Conservation (phyloP, 2,113 vertebrate species). For the Entelurus aequoreus region DNA sequence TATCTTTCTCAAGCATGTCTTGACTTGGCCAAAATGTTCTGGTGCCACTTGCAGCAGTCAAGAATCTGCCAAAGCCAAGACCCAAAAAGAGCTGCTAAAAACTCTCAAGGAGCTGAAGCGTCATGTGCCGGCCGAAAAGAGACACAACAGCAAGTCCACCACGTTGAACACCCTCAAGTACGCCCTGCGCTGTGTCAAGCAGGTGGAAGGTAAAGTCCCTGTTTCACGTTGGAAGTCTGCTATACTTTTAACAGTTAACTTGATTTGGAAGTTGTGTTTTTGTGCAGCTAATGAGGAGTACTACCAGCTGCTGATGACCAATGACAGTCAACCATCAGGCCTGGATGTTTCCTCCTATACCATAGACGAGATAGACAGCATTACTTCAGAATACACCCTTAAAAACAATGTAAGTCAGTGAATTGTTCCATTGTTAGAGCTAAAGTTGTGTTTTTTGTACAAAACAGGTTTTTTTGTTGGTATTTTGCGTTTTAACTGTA, state of each 20-base stretch:
- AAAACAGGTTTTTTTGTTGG: neutral
- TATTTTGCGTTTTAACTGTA: no score
- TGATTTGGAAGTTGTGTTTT: conserved; percentile 3
- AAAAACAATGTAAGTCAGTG: conserved; percentile 81
- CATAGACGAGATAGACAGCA: conserved; percentile 80
- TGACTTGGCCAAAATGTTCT: conserved; percentile 15
- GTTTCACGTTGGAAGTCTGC: neutral
- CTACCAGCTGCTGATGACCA: conserved; percentile 83
- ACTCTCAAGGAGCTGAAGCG: conserved; percentile 85
- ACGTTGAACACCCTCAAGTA: conserved; percentile 85
- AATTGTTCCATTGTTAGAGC: neutral
- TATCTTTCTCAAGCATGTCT: neutral
- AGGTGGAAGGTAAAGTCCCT: conserved; percentile 83
- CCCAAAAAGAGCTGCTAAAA: conserved; percentile 86
- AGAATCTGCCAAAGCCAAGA: conserved; percentile 85
- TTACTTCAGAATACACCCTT: conserved; percentile 83
- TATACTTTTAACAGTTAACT: no score
- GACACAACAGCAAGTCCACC: conserved; percentile 77
- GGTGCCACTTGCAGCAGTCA: conserved; percentile 74
- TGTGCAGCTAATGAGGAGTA: conserved; percentile 89
- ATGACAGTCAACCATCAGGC: conserved; percentile 77
- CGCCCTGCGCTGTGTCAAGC: conserved; percentile 88
- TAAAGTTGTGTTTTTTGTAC: no score
- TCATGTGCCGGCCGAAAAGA: conserved; percentile 85
- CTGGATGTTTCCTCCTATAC: conserved; percentile 82